Base-by-base conservation (phyloP, 2,113 vertebrate genomes). In the Felis chaus region DNA sequence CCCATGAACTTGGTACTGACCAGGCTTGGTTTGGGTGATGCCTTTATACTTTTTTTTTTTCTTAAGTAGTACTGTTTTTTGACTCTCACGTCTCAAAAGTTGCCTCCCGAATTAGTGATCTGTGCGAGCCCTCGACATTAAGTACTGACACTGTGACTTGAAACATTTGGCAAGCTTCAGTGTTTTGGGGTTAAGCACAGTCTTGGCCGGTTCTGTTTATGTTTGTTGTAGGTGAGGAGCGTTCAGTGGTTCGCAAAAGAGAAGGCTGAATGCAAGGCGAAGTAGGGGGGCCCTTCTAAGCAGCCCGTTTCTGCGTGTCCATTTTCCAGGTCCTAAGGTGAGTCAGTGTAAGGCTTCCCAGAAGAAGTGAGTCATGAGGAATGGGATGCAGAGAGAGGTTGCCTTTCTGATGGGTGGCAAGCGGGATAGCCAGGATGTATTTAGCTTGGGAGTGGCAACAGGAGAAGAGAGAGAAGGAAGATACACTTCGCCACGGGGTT, bases 171-270 rank as follows among this genome's bases (percentile, higher is more conserved):
- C 65, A 57, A 95, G 13, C 21, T 78, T 41, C n/a, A 50, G 50
- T 57, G 21, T 11, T 57, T 7, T 33, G 39, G 55, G 48, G 25
- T 92, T 76, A 81, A 84, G 33, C 74, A 86, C 39, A 95, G 25
- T 81, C 50, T 81, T 41, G 36, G 50, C 63, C 61, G 50, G 29
- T 10, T 84, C 69, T 95, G 23, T 84, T 94, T 95, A 86, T 92
- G 36, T 94, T 97, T 87, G 39, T 86, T 39, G 31, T 65, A 57
- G 76, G 63, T 13, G 50, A 21, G 88, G 78, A 95, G 73, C 83
- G 45, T 92, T 95, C 92, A 95, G 45, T 97, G 87, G 97, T 88
- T 97, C 91, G 96, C 74, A 83, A 73, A 95, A 95, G 74, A 92
- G 80, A 95, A 61, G 23, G 69, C 76, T 97, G 92, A 92, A 88